phyloP scores from a whole-genome alignment of 2,888 invertebrate genomes.

The Xestia c-nigrum region DNA sequence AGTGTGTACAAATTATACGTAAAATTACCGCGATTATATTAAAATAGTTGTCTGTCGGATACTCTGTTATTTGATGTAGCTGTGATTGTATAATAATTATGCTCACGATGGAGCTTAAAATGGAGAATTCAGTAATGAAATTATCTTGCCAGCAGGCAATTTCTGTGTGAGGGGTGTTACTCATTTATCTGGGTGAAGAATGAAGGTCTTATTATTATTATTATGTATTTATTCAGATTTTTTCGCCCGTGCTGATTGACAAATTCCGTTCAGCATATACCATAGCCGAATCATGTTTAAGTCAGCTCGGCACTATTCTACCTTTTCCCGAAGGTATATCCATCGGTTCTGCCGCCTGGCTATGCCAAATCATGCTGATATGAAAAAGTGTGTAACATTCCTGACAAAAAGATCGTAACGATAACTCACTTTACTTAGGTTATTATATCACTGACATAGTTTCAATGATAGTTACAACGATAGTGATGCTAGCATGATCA shows the following conservation, averaged over 20 bases:
- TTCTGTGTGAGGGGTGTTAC: background rate
- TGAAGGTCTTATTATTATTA: too few species aligned
- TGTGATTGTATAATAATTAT: conserved; percentile 49
- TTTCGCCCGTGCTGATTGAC: background rate
- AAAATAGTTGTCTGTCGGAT: conserved; percentile 19
- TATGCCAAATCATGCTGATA: background rate
- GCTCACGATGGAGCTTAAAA: background rate
- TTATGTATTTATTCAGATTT: too few species aligned
- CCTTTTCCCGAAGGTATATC: background rate
- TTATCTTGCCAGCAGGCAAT: background rate
- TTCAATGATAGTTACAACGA: background rate
- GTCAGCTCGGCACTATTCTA: background rate
- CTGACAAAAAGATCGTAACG: background rate
- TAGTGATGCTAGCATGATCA: background rate
- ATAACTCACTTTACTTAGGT: background rate
- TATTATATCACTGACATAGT: background rate
- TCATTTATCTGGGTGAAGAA: background rate
- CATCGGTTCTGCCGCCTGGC: background rate
- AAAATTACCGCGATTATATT: background rate
- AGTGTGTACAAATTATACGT: background rate
- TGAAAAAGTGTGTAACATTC: background rate
- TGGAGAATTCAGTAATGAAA: conserved; percentile 19
- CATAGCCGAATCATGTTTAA: background rate
- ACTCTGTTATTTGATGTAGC: conserved; percentile 10
- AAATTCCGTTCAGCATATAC: background rate